Evolutionary conservation across 2,113 vertebrate genomes (phyloP).

Genomic region (Pelmatolapia mariae): DNA sequence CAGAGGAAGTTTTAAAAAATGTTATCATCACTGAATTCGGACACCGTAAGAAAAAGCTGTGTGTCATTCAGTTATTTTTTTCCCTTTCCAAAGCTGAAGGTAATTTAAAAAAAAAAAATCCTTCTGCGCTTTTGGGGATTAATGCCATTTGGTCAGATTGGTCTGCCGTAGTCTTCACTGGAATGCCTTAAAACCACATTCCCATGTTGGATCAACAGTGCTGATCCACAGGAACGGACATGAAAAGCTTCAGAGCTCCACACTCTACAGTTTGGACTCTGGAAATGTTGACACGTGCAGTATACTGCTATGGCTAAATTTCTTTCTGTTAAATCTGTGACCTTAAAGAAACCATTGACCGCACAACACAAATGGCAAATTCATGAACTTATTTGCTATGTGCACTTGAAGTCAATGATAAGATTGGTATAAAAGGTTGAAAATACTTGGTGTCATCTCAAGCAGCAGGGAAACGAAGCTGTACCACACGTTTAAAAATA

Average conservation of each 20-base stretch:
- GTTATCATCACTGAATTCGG: neutral
- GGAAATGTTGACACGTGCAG: neutral
- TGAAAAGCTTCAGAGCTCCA: slow-evolving; percentile 16
- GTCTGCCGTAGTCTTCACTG: slow-evolving; percentile 19
- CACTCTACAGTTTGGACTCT: neutral
- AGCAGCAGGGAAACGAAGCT: neutral
- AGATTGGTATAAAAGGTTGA: neutral
- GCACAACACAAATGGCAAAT: neutral
- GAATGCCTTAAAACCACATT: slow-evolving; percentile 62
- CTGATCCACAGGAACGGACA: slow-evolving; percentile 47
- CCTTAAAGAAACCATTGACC: neutral
- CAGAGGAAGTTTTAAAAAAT: neutral
- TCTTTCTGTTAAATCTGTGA: neutral
- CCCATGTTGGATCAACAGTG: slow-evolving; percentile 45
- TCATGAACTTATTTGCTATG: neutral
- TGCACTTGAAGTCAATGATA: neutral
- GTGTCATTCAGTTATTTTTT: neutral
- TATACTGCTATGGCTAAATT: neutral
- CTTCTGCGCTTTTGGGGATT: slow-evolving; percentile 10
- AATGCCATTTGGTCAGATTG: slow-evolving; percentile 14
- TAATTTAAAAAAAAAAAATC: neutral
- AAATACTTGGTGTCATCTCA: neutral
- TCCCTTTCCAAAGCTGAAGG: neutral
- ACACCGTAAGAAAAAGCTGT: neutral
- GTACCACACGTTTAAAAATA: neutral